Evolutionary conservation across 2,888 invertebrate genomes (phyloP).

Genomic region (Nesidiocoris tenuis): DNA sequence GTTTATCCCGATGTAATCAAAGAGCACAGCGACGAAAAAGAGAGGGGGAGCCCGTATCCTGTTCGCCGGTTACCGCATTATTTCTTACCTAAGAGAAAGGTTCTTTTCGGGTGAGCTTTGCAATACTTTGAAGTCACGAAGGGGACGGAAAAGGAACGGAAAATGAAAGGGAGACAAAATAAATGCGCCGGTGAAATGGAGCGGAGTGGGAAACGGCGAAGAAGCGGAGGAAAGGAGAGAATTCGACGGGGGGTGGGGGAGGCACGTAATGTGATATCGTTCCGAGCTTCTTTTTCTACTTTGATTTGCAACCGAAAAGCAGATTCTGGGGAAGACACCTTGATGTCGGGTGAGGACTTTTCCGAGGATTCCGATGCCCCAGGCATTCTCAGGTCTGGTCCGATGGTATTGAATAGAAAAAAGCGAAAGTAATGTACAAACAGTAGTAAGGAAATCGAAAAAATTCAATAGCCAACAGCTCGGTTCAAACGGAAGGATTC

Average conservation of each 20-base stretch:
- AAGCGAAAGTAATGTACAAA: too few relatives aligned
- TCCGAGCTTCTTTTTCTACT: slow-evolving; percentile 22
- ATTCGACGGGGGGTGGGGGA: not conserved
- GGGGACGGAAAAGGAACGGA: not conserved
- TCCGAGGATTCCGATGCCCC: not conserved
- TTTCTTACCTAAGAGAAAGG: slow-evolving; percentile 19
- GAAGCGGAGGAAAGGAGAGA: not conserved
- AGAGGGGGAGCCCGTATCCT: not conserved
- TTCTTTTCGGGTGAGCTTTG: slow-evolving; percentile 11
- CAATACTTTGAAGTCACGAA: not conserved
- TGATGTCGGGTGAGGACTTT: not conserved
- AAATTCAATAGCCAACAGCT: too few relatives aligned
- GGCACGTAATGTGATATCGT: slow-evolving; percentile 32
- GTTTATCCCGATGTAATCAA: slow-evolving; percentile 21
- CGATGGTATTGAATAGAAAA: too few relatives aligned
- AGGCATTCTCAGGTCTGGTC: too few relatives aligned
- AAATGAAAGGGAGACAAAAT: not conserved
- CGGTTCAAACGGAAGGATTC: too few relatives aligned
- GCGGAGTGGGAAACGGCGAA: not conserved
- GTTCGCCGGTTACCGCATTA: slow-evolving; percentile 12
- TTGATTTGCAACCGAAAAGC: not conserved
- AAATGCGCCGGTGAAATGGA: not conserved
- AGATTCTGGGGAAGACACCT: not conserved
- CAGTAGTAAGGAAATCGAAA: too few relatives aligned
- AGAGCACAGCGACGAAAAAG: not conserved